phyloP scores from a whole-genome alignment of 2,113 vertebrate genomes.

The Albula glossodonta region DNA sequence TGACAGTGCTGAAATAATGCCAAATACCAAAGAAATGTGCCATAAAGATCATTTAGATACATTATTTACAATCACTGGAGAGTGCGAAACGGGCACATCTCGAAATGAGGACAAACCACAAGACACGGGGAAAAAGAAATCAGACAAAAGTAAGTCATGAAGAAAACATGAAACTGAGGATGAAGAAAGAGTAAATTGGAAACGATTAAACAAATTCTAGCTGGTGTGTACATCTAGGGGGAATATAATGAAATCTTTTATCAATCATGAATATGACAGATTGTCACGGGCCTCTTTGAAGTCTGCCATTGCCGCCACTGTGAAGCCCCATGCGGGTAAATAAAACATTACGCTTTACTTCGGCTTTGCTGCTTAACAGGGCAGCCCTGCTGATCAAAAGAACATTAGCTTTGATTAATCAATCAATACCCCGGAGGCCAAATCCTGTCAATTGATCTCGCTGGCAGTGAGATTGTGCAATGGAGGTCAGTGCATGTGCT shows the following conservation, averaged over 20 bases:
- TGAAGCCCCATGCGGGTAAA: constrained; percentile 52
- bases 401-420: constrained; percentile 68
- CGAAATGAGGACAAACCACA: constrained; percentile 46
- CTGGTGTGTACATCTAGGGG: constrained; percentile 26
- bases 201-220: constrained; percentile 52
- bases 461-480: constrained; percentile 28
- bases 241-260: constrained; percentile 39
- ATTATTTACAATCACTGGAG: constrained; percentile 36
- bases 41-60: constrained; percentile 34
- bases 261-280: constrained; percentile 55
- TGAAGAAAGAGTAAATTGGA: constrained; percentile 46
- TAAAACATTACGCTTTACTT: constrained; percentile 57
- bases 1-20: not conserved
- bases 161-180: constrained; percentile 39
- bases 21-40: constrained; percentile 29
- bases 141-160: constrained; percentile 34
- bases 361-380: constrained; percentile 48
- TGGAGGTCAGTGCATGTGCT: constrained; percentile 50
- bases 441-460: constrained; percentile 53
- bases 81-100: constrained; percentile 41
- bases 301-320: constrained; percentile 36
- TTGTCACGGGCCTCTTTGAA: constrained; percentile 57
- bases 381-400: constrained; percentile 59
- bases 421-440: constrained; percentile 58
- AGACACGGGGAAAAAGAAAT: constrained; percentile 27